Conservation (phyloP, 2,797 vertebrate species). For the Acanthopagrus latus region DNA sequence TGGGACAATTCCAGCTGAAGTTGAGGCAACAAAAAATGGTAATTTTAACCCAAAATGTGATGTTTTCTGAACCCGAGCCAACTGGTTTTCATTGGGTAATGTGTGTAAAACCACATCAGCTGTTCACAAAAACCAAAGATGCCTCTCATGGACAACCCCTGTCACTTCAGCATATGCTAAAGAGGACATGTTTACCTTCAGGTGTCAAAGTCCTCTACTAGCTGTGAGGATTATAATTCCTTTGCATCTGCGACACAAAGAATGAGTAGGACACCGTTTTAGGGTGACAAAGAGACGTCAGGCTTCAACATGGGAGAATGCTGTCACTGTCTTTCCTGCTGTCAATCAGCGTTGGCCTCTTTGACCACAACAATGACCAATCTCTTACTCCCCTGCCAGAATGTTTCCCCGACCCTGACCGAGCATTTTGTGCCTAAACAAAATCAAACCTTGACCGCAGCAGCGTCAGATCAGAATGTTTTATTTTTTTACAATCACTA, state of each 20-base stretch:
- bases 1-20: too few species aligned
- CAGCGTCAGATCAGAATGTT: background rate
- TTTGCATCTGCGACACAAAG: background rate
- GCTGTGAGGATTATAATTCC: too few species aligned
- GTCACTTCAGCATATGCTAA: background rate
- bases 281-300: background rate
- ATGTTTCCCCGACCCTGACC: too few species aligned
- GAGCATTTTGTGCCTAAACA: background rate
- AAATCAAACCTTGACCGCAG: background rate
- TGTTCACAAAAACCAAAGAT: too few species aligned
- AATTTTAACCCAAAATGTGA: too few species aligned
- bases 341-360: background rate
- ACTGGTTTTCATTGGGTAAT: too few species aligned
- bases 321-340: background rate
- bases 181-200: background rate
- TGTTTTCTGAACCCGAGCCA: too few species aligned
- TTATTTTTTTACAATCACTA: background rate
- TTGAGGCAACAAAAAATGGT: too few species aligned
- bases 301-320: background rate
- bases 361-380: background rate
- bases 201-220: background rate
- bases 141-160: too few species aligned
- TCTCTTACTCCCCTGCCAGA: background rate
- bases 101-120: background rate
- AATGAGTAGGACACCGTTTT: too few species aligned